A percentile compares a stretch with the other conserved stretches of the same genome.
Evolutionary conservation across 2,888 invertebrate genomes (phyloP).

Genomic region (Epinotia nisella): DNA sequence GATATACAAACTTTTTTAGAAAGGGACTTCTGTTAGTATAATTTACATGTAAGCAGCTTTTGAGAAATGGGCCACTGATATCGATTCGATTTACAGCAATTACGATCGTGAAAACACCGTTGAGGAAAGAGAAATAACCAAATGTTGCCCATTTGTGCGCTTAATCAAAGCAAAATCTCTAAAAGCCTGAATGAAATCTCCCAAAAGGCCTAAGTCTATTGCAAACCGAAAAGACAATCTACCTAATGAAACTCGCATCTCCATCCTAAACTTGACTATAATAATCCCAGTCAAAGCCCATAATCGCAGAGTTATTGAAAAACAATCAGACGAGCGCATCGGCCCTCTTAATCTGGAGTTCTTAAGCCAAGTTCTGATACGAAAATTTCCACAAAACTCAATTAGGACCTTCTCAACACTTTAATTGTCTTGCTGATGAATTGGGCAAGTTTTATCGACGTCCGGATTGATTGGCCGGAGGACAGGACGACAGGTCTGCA

Average conservation of each 20-base stretch:
- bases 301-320: conserved; percentile 44
- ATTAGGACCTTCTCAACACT: conserved; percentile 61
- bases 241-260: conserved; percentile 33
- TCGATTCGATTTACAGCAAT: no score
- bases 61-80: no score
- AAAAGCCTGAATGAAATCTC: neutral
- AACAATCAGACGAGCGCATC: conserved; percentile 41
- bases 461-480: conserved; percentile 37
- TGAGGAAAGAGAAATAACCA: no score
- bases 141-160: no score
- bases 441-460: conserved; percentile 53
- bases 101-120: no score
- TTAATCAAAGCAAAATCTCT: neutral
- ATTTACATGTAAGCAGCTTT: no score
- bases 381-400: conserved; percentile 57
- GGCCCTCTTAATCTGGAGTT: conserved; percentile 52
- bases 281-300: conserved; percentile 35
- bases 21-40: no score
- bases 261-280: conserved; percentile 32
- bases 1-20: neutral
- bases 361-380: conserved; percentile 48
- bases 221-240: conserved; percentile 22
- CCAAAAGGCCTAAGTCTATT: neutral
- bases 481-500: conserved; percentile 42
- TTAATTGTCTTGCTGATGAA: conserved; percentile 63